phyloP scores from a whole-genome alignment of 2,113 vertebrate species.

The Cephalopholis sonnerati region DNA sequence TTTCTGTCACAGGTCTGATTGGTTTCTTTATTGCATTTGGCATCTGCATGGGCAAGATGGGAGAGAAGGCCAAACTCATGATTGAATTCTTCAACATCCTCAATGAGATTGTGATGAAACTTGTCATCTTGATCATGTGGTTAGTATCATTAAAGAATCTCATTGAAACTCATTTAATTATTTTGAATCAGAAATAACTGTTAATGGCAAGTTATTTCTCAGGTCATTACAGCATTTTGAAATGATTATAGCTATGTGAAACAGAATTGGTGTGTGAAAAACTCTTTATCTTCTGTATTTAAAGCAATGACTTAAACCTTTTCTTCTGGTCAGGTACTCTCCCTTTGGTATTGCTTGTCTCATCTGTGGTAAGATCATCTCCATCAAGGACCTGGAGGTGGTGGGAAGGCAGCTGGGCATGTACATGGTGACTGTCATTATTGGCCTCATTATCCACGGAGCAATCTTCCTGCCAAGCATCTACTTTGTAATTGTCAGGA shows the following conservation, averaged over 20 bases:
- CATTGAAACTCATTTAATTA: slow-evolving; percentile 57
- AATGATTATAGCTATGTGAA: background rate
- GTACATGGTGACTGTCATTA: slow-evolving; percentile 99
- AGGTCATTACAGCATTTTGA: slow-evolving; percentile 23
- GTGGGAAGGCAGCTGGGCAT: slow-evolving; percentile 97
- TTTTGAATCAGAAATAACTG: slow-evolving; percentile 57
- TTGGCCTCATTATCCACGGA: slow-evolving; percentile 97
- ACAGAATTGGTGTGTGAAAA: background rate
- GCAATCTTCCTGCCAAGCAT: slow-evolving; percentile 96
- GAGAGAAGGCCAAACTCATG: slow-evolving; percentile 97
- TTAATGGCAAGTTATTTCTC: slow-evolving; percentile 48
- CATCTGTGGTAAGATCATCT: slow-evolving; percentile 99
- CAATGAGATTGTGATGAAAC: slow-evolving; percentile 99
- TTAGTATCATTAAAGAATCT: slow-evolving; percentile 84
- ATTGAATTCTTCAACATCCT: slow-evolving; percentile 99
- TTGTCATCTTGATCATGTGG: slow-evolving; percentile 99
- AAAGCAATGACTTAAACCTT: slow-evolving; percentile 36
- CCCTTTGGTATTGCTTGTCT: slow-evolving; percentile 97
- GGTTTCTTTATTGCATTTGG: slow-evolving; percentile 99
- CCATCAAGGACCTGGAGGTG: slow-evolving; percentile 97
- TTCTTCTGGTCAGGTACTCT: slow-evolving; percentile 90
- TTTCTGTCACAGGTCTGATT: slow-evolving; percentile 90
- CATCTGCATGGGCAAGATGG: slow-evolving; percentile 99
- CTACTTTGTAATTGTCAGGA: slow-evolving; percentile 96
- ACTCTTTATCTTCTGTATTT: background rate